Percentiles rank a stretch among this genome's conserved stretches.
phyloP scores from a whole-genome alignment of 2,888 invertebrate genomes.

The Balanococcus diminutus region DNA sequence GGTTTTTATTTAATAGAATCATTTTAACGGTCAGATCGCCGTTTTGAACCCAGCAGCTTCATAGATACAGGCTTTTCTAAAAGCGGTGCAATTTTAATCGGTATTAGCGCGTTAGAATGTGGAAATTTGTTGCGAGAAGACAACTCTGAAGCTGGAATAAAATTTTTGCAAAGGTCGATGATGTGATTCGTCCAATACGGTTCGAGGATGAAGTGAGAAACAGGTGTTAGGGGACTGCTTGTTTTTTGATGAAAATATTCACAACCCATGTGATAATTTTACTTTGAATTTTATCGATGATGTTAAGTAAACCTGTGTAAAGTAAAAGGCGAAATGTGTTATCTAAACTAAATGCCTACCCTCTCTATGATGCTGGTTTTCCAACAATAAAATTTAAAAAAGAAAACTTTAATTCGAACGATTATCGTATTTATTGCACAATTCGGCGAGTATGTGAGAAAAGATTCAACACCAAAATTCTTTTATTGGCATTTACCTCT shows the following conservation, averaged over 20 bases:
- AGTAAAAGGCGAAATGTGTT: not conserved
- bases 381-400: no score
- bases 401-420: not conserved
- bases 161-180: slow-evolving; percentile 16
- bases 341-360: not conserved
- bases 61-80: slow-evolving; percentile 1
- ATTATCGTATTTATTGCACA: not conserved
- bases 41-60: not conserved
- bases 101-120: not conserved
- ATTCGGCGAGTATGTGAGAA: not conserved
- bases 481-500: not conserved
- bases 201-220: not conserved
- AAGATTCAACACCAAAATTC: not conserved
- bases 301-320: not conserved
- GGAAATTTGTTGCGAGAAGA: not conserved
- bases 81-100: slow-evolving; percentile 13
- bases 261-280: not conserved
- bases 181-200: slow-evolving; percentile 6
- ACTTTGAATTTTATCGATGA: not conserved
- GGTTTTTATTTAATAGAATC: not conserved
- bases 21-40: not conserved
- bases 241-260: not conserved
- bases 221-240: no score
- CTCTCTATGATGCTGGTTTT: not conserved
- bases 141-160: not conserved